phyloP scores from a whole-genome alignment of 2,113 vertebrate genomes.

The Nesogale talazaci region DNA sequence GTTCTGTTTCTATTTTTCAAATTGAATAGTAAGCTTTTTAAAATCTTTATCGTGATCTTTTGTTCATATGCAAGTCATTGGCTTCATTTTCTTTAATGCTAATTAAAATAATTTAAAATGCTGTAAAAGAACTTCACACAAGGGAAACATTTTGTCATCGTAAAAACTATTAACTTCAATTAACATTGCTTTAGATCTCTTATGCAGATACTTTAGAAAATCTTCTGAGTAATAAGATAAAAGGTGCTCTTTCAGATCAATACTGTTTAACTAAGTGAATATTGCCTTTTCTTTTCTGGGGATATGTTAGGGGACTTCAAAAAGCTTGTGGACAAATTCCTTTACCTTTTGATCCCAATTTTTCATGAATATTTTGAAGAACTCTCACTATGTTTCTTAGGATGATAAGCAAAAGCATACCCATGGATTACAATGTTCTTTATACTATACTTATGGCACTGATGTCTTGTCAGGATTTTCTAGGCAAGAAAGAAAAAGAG shows the following conservation, averaged over 20 bases:
- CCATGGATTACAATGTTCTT: neutral
- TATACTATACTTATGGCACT: neutral
- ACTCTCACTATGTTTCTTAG: neutral
- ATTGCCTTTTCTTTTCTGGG: too few species aligned
- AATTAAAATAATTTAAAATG: neutral
- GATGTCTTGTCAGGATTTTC: neutral
- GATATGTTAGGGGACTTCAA: too few species aligned
- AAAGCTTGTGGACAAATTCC: too few species aligned
- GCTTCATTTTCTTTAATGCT: neutral
- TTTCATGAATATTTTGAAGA: too few species aligned
- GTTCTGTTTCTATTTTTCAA: neutral
- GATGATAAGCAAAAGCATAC: neutral
- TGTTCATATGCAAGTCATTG: neutral
- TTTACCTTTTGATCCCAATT: too few species aligned
- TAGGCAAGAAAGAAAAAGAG: neutral
- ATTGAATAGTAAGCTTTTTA: neutral
- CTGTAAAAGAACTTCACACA: neutral
- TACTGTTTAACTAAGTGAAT: too few species aligned
- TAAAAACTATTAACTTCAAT: constrained; percentile 14
- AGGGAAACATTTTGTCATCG: neutral
- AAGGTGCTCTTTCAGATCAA: too few species aligned
- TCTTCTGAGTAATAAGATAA: too few species aligned
- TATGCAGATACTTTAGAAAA: too few species aligned
- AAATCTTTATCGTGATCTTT: neutral
- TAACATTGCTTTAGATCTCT: too few species aligned